phyloP scores from a whole-genome alignment of 1,140 invertebrate species.

The Liolophura sinensis region DNA sequence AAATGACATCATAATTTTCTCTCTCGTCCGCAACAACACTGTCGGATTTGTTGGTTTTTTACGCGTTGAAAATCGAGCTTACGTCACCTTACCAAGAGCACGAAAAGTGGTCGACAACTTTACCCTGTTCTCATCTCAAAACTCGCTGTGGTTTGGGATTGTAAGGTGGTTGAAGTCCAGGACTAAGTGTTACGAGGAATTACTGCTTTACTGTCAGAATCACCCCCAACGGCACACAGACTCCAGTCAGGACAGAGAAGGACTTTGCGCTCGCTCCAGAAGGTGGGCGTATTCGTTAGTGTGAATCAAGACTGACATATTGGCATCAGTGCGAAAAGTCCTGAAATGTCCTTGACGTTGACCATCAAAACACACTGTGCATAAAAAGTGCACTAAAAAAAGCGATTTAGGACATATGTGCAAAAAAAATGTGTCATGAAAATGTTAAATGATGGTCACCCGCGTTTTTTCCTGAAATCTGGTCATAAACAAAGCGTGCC shows the following conservation, averaged over 20 bases:
- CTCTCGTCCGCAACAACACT: slow-evolving; percentile 76
- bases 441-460: slow-evolving; percentile 9
- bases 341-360: slow-evolving; percentile 23
- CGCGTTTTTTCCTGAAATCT: slow-evolving; percentile 19
- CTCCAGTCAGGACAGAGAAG: slow-evolving; percentile 18
- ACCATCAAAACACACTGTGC: slow-evolving; percentile 22
- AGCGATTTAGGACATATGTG: slow-evolving; percentile 24
- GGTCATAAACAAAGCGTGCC: slow-evolving; percentile 15
- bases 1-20: slow-evolving; percentile 78
- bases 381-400: slow-evolving; percentile 26
- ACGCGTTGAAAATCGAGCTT: slow-evolving; percentile 72
- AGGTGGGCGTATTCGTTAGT: slow-evolving; percentile 38
- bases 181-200: slow-evolving; percentile 3
- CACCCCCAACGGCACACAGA: slow-evolving; percentile 22
- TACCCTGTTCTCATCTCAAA: slow-evolving; percentile 57
- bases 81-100: slow-evolving; percentile 80
- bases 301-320: slow-evolving; percentile 32
- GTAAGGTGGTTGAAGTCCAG: slow-evolving; percentile 14
- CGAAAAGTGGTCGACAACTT: slow-evolving; percentile 74
- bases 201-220: slow-evolving; percentile 26
- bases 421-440: slow-evolving; percentile 14
- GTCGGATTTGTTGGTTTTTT: slow-evolving; percentile 75
- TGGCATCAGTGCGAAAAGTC: slow-evolving; percentile 30
- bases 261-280: slow-evolving; percentile 44
- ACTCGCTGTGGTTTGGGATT: slow-evolving; percentile 51